Base-by-base conservation (phyloP, 2,113 vertebrate species). In the Pygoscelis adeliae region DNA sequence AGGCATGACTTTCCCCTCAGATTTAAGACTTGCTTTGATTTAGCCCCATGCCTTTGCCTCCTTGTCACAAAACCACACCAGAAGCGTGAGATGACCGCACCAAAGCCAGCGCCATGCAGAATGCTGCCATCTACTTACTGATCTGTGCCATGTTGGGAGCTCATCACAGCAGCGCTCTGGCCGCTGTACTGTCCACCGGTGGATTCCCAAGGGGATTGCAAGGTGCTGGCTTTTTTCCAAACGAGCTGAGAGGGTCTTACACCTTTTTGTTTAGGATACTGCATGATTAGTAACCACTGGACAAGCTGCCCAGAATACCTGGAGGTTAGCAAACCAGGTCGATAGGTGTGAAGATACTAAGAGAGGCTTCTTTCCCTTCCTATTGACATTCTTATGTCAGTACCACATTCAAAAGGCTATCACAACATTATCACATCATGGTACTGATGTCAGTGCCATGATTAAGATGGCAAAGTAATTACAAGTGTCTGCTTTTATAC, bases 401-500 rank as follows among this genome's bases (percentile, higher is more conserved):
- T 42, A 73, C 15, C 55, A 9, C 59, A n/a, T 46, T 66, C 62
- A 25, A 32, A 95, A 85, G 70, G 71, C 49, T 63, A 70, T 50
- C 87, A 44, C 26, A 70, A 36, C 2, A 7, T 44, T 79, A 91
- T 32, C 62, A 30, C 89, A 85, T 50, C 84, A 10, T 8, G n/a
- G 50, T 66, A 83, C 58, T 53, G 82, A 90, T 90, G 74, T 47
- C 78, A 83, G 82, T 21, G n/a, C 44, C 93, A 56, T 47, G 74
- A 96, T 95, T 94, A 93, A 96, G 94, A 94, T 11, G 59, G 82
- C 63, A 93, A 89, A 96, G 55, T 92, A 97, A 96, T 97, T 95
- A 93, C 61, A 91, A 96, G 82, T 66, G 87, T 90, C 89, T 96
- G 74, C 84, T 96, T 96, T 90, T 82, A 74, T 87, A 88, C 26